Evolutionary conservation across 1,140 invertebrate species (phyloP), one percentile per base, ranked within the genome.

Genomic region (Gonioctena quinquepunctata): DNA sequence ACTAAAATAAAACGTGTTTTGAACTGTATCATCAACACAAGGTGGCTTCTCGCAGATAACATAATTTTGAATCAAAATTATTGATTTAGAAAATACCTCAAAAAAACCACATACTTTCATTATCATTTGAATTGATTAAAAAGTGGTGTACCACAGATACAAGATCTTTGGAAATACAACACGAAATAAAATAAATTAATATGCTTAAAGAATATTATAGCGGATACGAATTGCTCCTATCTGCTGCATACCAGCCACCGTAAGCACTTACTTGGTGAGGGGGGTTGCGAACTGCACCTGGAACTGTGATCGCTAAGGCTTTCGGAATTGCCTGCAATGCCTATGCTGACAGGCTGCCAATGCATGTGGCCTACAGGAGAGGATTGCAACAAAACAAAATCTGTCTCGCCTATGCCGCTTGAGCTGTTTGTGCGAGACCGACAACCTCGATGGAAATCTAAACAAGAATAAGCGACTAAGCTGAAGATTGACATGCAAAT

Each of bases 331-430:
- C 79, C 79, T 2, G 74, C 73, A 54, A 82, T 68, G n/a, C 76
- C 77, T 28, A 82, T 79, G 42, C 78, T 76, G 18, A 83, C 79
- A 13, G 86, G 86, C n/a, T 85, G 80, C 87, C 87, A 88, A 42
- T 85, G 83, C 21, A 83, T 77, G 48, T 76, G 73, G 62, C 79
- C 80, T n/a, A 86, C 73, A 7, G 86, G 86, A 22, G 84, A 87
- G 2, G 86, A 79, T 71, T 88, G 87, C 19, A 88, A 81, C 21
- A 88, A 73, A n/a, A 88, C 83, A 61, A 85, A 88, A 68, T 88
- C 85, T n/a, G 86, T 87, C 60, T 88, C 80, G 50, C 77, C 80
- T 52, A 80, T 60, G 18, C 80, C 80, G 26, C 76, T 74, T 5
- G 76, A 68, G 68, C 80, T 81, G 73, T 80, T 81, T 8, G 79